Evolutionary conservation across 2,888 invertebrate species (phyloP).

Genomic region (Cantharis lateralis): DNA sequence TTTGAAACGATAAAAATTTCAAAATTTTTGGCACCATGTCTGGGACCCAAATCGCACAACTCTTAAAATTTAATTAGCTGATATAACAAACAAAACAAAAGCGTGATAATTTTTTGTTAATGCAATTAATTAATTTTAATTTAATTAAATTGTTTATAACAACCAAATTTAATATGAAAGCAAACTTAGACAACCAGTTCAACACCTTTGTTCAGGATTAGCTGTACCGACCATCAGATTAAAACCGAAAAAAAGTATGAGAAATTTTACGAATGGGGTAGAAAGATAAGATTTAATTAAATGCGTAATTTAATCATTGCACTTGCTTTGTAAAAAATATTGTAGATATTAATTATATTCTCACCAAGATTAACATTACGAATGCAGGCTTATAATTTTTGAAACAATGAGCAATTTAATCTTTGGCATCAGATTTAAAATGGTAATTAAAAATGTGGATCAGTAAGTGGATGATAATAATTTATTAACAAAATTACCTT

Average conservation of each 20-base stretch:
- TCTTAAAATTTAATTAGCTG: background rate
- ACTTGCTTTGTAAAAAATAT: background rate
- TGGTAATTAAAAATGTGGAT: background rate
- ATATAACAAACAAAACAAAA: background rate
- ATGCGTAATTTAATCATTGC: background rate
- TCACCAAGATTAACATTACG: background rate
- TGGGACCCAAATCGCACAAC: background rate
- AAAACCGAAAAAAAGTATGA: background rate
- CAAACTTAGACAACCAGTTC: background rate
- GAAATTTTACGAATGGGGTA: background rate
- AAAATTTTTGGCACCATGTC: background rate
- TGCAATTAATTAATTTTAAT: background rate
- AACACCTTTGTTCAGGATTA: background rate
- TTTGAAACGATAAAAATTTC: background rate
- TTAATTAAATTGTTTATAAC: background rate
- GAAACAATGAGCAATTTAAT: background rate
- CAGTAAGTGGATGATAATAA: background rate
- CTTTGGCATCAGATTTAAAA: background rate
- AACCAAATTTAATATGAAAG: background rate
- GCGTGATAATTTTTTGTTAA: background rate
- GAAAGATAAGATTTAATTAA: background rate
- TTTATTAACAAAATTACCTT: background rate
- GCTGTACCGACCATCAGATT: background rate
- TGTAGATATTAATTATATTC: background rate
- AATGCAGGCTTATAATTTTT: background rate